Evolutionary conservation across 2,888 invertebrate species (phyloP), one percentile per base, ranked within the genome.

Genomic region (Oxytorus armatus): DNA sequence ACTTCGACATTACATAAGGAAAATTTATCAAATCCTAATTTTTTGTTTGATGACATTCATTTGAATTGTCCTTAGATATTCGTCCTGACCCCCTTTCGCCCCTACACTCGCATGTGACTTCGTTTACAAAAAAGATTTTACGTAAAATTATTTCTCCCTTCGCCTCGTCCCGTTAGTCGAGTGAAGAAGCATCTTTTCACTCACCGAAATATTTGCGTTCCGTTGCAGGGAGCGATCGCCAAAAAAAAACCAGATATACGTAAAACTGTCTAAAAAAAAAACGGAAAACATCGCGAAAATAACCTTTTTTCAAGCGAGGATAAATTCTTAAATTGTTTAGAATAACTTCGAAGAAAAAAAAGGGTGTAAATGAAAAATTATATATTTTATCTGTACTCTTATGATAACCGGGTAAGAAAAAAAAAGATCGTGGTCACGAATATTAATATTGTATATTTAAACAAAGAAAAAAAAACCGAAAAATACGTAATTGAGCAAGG

Each of bases 331-430:
- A 81, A 82, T 85, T 25, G 33, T 44, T 63, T 44, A 44, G 44
- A 83, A 82, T 82, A 83, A 86, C 82, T 73, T 63, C 33, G 44
- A 21, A 61, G 61, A 25, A 44, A 39, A 14, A 55, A 61, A 29
- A 36, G 25, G 74, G 81, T 84, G 85, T 85, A 85, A 84, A 86
- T 84, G 74, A 10, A 59, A 77, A 77, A 88, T 86, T 88, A 89
- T 90, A 91, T 91, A 91, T 91, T 91, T 91, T 90, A 90, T 88
- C 89, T 89, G 85, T 88, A 89, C 87, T 88, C 88, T 21, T 86
- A 88, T 85, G 85, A 70, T 87, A 88, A 84, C 86, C 85, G 86
- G 86, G 87, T 85, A 86, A 78, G 36, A 59, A 73, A 59, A 76
- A 25, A 36, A 44, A 39, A 55, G 65, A n/a, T 65, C 66, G 61